A percentile compares a stretch with the other conserved stretches of the same genome.
Evolutionary conservation across 2,113 vertebrate genomes (phyloP).

Genomic region (Taurulus bubalis): DNA sequence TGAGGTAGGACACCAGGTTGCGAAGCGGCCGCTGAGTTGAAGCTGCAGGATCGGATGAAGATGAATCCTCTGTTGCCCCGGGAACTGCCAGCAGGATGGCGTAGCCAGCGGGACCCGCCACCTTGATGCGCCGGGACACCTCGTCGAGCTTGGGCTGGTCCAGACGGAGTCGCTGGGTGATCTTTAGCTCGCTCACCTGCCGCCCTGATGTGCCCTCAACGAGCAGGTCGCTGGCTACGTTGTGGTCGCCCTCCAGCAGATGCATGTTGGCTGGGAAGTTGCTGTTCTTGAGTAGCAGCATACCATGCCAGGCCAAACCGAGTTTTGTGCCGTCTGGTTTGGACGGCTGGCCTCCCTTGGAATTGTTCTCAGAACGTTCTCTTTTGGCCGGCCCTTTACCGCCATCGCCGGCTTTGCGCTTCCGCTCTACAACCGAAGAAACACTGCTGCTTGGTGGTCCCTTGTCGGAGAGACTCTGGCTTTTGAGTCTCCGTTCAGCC

Average conservation of each 20-base stretch:
- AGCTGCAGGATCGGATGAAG: constrained; percentile 86
- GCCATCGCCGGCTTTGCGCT: constrained; percentile 88
- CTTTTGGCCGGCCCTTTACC: constrained; percentile 89
- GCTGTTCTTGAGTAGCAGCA: constrained; percentile 98
- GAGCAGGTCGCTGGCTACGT: constrained; percentile 92
- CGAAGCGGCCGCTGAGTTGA: constrained; percentile 97
- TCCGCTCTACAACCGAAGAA: constrained; percentile 78
- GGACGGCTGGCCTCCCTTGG: constrained; percentile 79
- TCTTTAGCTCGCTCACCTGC: constrained; percentile 96
- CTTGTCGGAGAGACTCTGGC: constrained; percentile 67
- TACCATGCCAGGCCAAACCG: constrained; percentile 95
- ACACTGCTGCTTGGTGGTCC: constrained; percentile 47
- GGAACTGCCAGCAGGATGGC: constrained; percentile 96
- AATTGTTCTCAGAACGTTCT: constrained; percentile 83
- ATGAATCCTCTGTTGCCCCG: constrained; percentile 87
- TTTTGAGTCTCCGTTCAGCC: constrained; percentile 86
- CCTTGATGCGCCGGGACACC: constrained; percentile 98
- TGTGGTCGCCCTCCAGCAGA: constrained; percentile 93
- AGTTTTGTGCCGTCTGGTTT: constrained; percentile 87
- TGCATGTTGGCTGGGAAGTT: constrained; percentile 99
- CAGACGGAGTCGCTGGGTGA: constrained; percentile 97
- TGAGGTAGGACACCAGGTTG: constrained; percentile 99
- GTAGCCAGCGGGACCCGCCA: constrained; percentile 94
- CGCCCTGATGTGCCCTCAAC: constrained; percentile 90
- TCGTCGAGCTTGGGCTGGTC: constrained; percentile 99